A percentile compares a stretch with the other conserved stretches of the same genome.
Evolutionary conservation across 2,888 invertebrate species (phyloP).

Genomic region (Cosmorhoe ocellata): DNA sequence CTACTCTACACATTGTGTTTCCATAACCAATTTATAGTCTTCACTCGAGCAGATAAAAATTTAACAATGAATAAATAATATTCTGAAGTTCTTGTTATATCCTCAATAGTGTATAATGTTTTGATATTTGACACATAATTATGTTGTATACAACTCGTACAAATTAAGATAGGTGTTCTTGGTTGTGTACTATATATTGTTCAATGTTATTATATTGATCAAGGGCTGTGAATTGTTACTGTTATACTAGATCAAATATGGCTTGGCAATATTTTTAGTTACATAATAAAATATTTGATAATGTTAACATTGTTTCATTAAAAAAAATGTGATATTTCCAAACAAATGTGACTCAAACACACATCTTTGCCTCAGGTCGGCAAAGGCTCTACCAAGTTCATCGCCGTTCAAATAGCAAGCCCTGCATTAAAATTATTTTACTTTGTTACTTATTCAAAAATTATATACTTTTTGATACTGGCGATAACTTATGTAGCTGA

Average conservation of each 20-base stretch:
- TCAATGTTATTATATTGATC: constrained; percentile 53
- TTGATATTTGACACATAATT: constrained; percentile 21
- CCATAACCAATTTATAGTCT: too few species aligned
- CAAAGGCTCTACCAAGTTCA: too few species aligned
- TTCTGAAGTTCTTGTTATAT: constrained; percentile 10
- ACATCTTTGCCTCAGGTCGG: background rate
- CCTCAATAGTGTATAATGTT: constrained; percentile 15
- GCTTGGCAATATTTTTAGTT: constrained; percentile 75
- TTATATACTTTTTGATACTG: too few species aligned
- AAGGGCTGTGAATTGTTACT: constrained; percentile 81
- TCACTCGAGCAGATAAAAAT: too few species aligned
- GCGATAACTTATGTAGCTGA: too few species aligned
- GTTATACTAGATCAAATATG: constrained; percentile 68
- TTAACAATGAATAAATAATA: background rate
- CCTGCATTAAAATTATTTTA: too few species aligned
- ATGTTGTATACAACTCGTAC: constrained; percentile 15
- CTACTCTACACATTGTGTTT: too few species aligned
- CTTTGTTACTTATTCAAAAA: too few species aligned
- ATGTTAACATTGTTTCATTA: constrained; percentile 23
- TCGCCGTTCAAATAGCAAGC: too few species aligned
- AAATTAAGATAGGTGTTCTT: constrained; percentile 29
- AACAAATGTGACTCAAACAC: background rate
- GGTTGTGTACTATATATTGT: constrained; percentile 36
- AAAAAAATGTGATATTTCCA: too few species aligned
- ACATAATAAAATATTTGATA: constrained; percentile 54